Evolutionary conservation across 2,113 vertebrate species (phyloP).

Genomic region (Ifrita kowaldi): DNA sequence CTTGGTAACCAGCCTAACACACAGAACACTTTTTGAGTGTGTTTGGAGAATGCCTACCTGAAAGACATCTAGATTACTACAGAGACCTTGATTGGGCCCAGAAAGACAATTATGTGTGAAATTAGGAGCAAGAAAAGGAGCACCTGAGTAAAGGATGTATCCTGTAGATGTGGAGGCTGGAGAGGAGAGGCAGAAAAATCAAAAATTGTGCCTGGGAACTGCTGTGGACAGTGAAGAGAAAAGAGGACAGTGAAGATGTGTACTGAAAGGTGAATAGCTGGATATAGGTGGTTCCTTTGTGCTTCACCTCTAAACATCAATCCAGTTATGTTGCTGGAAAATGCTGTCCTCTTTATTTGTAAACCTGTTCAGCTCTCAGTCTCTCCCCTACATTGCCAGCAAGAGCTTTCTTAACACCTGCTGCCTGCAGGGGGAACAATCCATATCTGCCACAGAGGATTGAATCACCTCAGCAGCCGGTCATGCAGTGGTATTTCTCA

Average conservation of each 20-base stretch:
- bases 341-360: background rate
- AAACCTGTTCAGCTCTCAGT: background rate
- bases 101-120: background rate
- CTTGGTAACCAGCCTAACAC: background rate
- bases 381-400: fast-evolving
- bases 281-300: background rate
- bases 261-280: background rate
- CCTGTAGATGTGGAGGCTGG: background rate
- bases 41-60: background rate
- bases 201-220: background rate
- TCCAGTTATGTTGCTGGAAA: background rate
- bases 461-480: background rate
- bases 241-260: background rate
- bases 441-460: background rate
- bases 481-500: background rate
- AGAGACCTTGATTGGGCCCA: background rate
- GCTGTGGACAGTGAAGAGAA: background rate
- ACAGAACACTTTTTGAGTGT: fast-evolving
- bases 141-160: background rate
- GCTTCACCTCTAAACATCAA: background rate
- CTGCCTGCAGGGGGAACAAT: background rate
- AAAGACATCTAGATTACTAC: background rate
- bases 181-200: background rate
- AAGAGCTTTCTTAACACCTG: background rate
- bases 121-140: background rate